phyloP scores from a whole-genome alignment of 2,888 invertebrate species.

The Ditylenchus weischeri region DNA sequence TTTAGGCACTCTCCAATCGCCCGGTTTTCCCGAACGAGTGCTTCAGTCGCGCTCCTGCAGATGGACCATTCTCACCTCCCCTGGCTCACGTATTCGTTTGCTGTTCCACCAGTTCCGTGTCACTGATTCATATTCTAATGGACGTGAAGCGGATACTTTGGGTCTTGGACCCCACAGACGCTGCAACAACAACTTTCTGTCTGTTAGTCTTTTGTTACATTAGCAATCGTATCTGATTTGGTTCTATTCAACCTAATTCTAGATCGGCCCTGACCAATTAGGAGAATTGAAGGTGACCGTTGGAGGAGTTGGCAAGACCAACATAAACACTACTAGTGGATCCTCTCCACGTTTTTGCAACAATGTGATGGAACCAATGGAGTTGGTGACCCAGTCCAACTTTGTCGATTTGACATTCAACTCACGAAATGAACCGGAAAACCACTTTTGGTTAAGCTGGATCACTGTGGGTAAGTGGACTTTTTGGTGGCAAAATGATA shows the following conservation, averaged over 20 bases:
- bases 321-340: conserved; percentile 21
- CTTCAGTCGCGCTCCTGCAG: conserved; percentile 29
- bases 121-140: neutral
- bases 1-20: conserved; percentile 51
- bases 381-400: conserved; percentile 34
- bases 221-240: neutral
- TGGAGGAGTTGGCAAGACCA: conserved; percentile 24
- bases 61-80: conserved; percentile 41
- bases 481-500: too few species aligned
- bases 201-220: too few species aligned
- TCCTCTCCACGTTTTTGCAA: conserved; percentile 18
- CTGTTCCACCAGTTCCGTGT: conserved; percentile 43
- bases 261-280: conserved; percentile 37
- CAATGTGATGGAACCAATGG: conserved; percentile 25
- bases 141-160: too few species aligned
- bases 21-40: conserved; percentile 45
- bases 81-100: conserved; percentile 44
- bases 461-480: conserved; percentile 39
- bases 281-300: conserved; percentile 24
- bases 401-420: conserved; percentile 29
- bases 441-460: conserved; percentile 56
- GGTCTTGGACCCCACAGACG: too few species aligned
- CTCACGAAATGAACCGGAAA: conserved; percentile 33
- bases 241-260: neutral
- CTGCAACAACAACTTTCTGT: too few species aligned